Base-by-base conservation (phyloP, 2,113 vertebrate species). In the Cyanistes caeruleus region DNA sequence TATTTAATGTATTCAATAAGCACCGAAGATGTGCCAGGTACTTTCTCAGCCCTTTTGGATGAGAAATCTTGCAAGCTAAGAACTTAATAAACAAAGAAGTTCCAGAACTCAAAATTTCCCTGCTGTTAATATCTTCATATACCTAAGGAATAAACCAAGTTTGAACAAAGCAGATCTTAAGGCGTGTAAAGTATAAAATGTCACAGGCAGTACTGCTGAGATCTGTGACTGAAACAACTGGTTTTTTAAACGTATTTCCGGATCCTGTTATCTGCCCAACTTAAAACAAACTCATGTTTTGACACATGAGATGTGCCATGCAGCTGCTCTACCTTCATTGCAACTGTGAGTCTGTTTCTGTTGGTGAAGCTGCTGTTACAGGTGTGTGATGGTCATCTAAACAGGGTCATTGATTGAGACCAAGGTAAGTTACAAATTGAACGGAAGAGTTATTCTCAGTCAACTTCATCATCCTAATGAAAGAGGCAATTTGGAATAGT, bases 1-100 rank as follows among this genome's bases (percentile, higher is more conserved):
- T 96, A 96, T 96, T 93, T 96, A 96, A 96, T 95, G 78, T 95
- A 96, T 95, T 96, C 96, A 96, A 52, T 96, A 96, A 94, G 90
- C 76, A 81, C 92, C 95, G 65, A 90, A 90, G 94, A 93, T 96
- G 96, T 97, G 95, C 93, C 93, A 96, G 95, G 95, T 96, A 96
- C 93, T 97, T 96, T 97, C 94, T 95, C 83, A 96, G 85, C 69
- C 56, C 59, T 94, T 94, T 95, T 94, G 95, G 96, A 96, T 95
- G 92, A 95, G 88, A 96, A 96, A 76, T 82, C 90, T 95, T 96
- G 93, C 94, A 96, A 92, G 83, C 93, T 96, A 95, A 94, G 90
- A 89, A 60, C 76, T 90, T 94, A 81, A 84, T 81, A 94, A 93
- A 94, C 93, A 96, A 94, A 92, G 90, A 94, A 89, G 64, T 69